Conservation (phyloP, 2,888 invertebrate species). For the Tetranychus truncatus region DNA sequence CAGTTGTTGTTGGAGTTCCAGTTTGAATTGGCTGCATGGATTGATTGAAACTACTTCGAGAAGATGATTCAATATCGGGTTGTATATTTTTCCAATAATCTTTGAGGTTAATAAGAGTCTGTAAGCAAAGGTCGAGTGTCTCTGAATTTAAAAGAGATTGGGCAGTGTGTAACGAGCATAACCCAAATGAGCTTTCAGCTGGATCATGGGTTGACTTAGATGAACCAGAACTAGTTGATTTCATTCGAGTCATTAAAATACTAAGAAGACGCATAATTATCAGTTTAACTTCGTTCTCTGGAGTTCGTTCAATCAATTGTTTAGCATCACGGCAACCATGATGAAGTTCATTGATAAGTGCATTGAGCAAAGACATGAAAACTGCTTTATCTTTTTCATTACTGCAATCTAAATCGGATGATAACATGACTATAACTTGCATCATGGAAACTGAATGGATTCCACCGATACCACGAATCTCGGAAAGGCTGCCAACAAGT, state of each 20-base stretch:
- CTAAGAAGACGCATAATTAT: slow-evolving; percentile 71
- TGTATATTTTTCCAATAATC: slow-evolving; percentile 32
- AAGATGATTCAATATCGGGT: slow-evolving; percentile 21
- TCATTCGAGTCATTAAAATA: slow-evolving; percentile 56
- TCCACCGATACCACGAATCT: slow-evolving; percentile 56
- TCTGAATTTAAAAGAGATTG: slow-evolving; percentile 14
- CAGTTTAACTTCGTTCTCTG: slow-evolving; percentile 63
- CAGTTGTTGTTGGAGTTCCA: not conserved
- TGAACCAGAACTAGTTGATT: slow-evolving; percentile 29
- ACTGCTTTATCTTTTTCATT: slow-evolving; percentile 59
- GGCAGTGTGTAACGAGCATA: slow-evolving; percentile 12
- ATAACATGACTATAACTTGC: slow-evolving; percentile 73
- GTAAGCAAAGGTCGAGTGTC: slow-evolving; percentile 49
- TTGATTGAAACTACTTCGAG: slow-evolving; percentile 28
- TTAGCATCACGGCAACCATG: slow-evolving; percentile 23
- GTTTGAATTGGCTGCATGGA: not conserved
- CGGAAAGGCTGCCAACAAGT: slow-evolving; percentile 56
- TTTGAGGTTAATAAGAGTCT: slow-evolving; percentile 48
- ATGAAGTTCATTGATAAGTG: slow-evolving; percentile 41
- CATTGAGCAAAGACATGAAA: slow-evolving; percentile 52
- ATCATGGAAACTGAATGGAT: slow-evolving; percentile 73
- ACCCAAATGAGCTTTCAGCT: not conserved
- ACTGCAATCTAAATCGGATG: slow-evolving; percentile 66
- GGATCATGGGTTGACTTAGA: slow-evolving; percentile 8
- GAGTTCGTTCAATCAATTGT: slow-evolving; percentile 42